Evolutionary conservation across 1,140 invertebrate species (phyloP), one percentile per base, ranked within the genome.

Genomic region (Physella acuta): DNA sequence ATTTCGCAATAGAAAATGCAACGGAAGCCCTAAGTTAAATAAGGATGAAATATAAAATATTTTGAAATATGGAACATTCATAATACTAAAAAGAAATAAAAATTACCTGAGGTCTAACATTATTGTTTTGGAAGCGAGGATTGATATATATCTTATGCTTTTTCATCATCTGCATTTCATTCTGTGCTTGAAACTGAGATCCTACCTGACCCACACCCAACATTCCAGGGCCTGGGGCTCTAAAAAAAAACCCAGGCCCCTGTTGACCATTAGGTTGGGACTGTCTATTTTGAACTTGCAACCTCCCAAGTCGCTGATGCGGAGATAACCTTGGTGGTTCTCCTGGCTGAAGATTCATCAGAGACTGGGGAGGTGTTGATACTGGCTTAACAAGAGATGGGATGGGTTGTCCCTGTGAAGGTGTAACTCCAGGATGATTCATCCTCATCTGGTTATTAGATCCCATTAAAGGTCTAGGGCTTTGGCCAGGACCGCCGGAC

Each of bases 101-200:
- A 36, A 62, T 37, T 34, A 37, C 49, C 24, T 65, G 33, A 14
- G 17, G 14, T 56, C 39, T 67, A 39, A 56, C 52, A 33, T 55
- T 31, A 8, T 56, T 26, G n/a, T 17, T 30, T 36, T 67, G 64
- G 36, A 67, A 67, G 4, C 64, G 28, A 1, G 64, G 64, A 39
- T 67, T 67, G 33, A 67, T 67, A 31, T 56, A 67, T 26, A 67
- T 67, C 36, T 67, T 67, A 28, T 56, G 51, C 20, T 67, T 64
- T 52, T 26, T 51, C 16, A 33, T 26, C 2, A 24, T 3, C 30
- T 53, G 59, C 36, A 33, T 2, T 8, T 51, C 20, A 31, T 49
- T 36, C 60, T 62, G 62, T n/a, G 28, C 44, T 33, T 30, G 30
- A 28, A 65, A 16, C 17, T 31, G 51, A 52, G 39, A 30, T 28